Evolutionary conservation across 2,113 vertebrate species (phyloP).

Genomic region (Catharus minimus): DNA sequence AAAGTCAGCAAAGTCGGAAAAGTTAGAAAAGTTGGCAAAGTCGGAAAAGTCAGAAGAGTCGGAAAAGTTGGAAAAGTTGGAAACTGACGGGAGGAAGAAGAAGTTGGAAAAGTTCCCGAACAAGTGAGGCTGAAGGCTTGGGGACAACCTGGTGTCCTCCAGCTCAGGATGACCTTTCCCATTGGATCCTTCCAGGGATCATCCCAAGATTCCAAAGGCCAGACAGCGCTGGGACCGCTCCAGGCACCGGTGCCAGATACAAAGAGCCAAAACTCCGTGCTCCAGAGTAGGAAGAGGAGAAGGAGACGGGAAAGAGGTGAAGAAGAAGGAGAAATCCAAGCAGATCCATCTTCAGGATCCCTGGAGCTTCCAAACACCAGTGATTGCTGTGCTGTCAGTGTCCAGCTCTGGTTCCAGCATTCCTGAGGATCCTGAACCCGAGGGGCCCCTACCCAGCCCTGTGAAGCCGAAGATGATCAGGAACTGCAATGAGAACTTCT

Average conservation of each 20-base stretch:
- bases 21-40: too few relatives aligned
- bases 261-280: fast-evolving
- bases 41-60: background rate
- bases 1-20: too few relatives aligned
- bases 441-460: background rate
- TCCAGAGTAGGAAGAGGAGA: background rate
- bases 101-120: background rate
- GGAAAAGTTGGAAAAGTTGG: background rate
- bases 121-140: background rate
- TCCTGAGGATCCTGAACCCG: background rate
- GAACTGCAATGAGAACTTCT: background rate
- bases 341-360: fast-evolving
- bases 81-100: background rate
- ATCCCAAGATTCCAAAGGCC: background rate
- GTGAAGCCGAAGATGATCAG: fast-evolving
- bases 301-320: background rate
- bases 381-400: fast-evolving
- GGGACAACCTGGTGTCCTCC: background rate
- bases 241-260: fast-evolving
- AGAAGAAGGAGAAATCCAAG: background rate
- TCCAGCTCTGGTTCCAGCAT: background rate
- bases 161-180: background rate
- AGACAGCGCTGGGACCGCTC: fast-evolving
- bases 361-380: background rate
- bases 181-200: background rate